Percentiles rank a stretch among this genome's conserved stretches.
These are phyloP conservation scores for Tanytarsus gracilentus DNA, from an alignment of 2,888 invertebrate genomes.

Conservation along the genomic window DNA sequence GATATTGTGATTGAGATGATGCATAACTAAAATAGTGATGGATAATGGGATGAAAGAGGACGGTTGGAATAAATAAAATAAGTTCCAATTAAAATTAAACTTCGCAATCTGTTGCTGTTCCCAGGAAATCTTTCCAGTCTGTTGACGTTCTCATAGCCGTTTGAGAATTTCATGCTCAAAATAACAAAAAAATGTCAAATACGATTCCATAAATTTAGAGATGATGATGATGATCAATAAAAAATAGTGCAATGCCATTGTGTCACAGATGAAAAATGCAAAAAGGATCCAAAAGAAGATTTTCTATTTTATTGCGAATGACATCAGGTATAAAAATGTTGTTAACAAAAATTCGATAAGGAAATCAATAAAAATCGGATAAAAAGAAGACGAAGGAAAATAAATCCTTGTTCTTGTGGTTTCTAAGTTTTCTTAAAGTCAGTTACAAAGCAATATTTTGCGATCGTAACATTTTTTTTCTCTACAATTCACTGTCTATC, in stretches of 20 bases:
- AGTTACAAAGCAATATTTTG: conserved; percentile 7
- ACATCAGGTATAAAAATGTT: not conserved
- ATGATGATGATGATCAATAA: too few relatives aligned
- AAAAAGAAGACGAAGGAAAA: not conserved
- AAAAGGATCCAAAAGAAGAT: not conserved
- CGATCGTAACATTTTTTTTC: not conserved
- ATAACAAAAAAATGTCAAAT: not conserved
- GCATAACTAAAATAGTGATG: not conserved
- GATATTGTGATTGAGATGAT: not conserved
- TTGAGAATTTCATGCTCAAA: not conserved
- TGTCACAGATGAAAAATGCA: conserved; percentile 5
- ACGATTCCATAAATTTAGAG: too few relatives aligned
- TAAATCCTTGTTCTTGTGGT: conserved; percentile 27
- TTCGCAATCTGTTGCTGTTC: not conserved
- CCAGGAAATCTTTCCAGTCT: not conserved
- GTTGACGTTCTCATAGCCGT: not conserved
- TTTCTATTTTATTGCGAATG: too few relatives aligned
- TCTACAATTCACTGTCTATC: not conserved
- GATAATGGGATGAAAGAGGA: conserved; percentile 5
- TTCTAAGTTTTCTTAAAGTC: not conserved
- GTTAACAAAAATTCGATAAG: not conserved
- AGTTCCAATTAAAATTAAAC: not conserved
- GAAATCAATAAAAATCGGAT: conserved; percentile 19
- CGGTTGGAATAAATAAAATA: not conserved
- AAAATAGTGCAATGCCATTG: conserved; percentile 6